These are phyloP conservation scores for Pollenia amentaria DNA, from an alignment of 2,888 invertebrate species.

Conservation along the genomic window DNA sequence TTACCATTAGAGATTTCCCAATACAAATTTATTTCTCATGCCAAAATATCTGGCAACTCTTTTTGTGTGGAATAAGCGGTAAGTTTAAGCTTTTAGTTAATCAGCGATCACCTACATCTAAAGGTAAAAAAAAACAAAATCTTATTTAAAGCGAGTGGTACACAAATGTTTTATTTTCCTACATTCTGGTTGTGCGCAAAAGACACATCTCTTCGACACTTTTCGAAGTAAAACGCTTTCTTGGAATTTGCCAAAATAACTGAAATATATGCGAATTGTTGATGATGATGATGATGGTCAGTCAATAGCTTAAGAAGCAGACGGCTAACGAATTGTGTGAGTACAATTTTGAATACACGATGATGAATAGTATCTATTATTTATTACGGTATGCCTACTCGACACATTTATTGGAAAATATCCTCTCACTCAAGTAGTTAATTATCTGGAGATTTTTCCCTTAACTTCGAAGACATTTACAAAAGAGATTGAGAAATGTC, in stretches of 20 bases:
- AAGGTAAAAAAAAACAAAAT: conserved; percentile 17
- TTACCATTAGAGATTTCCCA: no score
- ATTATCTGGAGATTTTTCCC: conserved; percentile 52
- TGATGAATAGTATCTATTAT: conserved; percentile 58
- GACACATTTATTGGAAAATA: conserved; percentile 68
- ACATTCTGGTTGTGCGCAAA: conserved; percentile 30
- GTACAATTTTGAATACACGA: conserved; percentile 7
- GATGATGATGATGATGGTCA: conserved; percentile 50
- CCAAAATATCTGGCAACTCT: conserved; percentile 36
- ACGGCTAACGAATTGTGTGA: conserved; percentile 12
- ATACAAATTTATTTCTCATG: no score
- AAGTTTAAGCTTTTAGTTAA: conserved; percentile 27
- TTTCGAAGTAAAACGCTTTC: conserved; percentile 84
- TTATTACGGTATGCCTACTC: conserved; percentile 65
- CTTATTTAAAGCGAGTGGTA: conserved; percentile 50
- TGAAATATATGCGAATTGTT: conserved; percentile 72
- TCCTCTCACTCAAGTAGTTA: conserved; percentile 38
- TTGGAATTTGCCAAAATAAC: conserved; percentile 80
- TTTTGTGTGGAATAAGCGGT: conserved; percentile 11
- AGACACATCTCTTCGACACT: conserved; percentile 79
- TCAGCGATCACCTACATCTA: conserved; percentile 49
- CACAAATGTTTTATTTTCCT: conserved; percentile 55
- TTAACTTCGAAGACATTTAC: not conserved
- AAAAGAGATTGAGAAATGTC: conserved; percentile 40
- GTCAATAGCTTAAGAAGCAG: conserved; percentile 44